phyloP scores from a whole-genome alignment of 1,140 invertebrate genomes.

The Ctenoplectra terminalis region DNA sequence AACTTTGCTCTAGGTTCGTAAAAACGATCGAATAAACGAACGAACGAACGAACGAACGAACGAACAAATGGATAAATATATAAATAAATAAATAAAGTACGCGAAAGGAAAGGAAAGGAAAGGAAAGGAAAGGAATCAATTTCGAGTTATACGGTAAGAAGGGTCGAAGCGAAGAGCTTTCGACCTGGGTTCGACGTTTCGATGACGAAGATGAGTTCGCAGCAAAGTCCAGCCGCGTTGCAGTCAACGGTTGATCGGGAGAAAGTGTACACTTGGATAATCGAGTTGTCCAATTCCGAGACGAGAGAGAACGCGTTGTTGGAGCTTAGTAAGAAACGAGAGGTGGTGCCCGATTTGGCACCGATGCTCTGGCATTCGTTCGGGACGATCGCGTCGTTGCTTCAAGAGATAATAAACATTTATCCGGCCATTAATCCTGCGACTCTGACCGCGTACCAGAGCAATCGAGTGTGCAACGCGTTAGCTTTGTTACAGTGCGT shows the following conservation, averaged over 20 bases:
- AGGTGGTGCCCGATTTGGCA: constrained; percentile 97
- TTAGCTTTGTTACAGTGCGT: constrained; percentile 98
- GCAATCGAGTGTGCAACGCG: constrained; percentile 99
- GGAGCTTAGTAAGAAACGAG: constrained; percentile 98
- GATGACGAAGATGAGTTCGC: constrained; percentile 81
- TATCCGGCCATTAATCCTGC: constrained; percentile 99
- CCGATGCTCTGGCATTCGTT: constrained; percentile 99
- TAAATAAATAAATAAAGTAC: too few species aligned
- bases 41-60: too few species aligned
- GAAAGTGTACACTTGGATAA: constrained; percentile 96
- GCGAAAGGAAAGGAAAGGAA: too few species aligned
- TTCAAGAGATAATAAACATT: constrained; percentile 98
- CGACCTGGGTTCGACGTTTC: not conserved
- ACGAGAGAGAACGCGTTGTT: constrained; percentile 97
- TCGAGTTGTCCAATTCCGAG: constrained; percentile 96
- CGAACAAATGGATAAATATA: too few species aligned
- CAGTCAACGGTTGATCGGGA: constrained; percentile 87
- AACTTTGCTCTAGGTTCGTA: too few species aligned
- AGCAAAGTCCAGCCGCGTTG: constrained; percentile 85
- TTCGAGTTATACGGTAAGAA: too few species aligned
- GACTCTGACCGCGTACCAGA: constrained; percentile 95
- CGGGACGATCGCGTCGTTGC: constrained; percentile 96
- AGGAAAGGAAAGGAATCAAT: too few species aligned
- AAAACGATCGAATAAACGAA: too few species aligned
- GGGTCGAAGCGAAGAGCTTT: not conserved